Evolutionary conservation across 2,797 vertebrate genomes (phyloP).

Genomic region (Amniataba percoides): DNA sequence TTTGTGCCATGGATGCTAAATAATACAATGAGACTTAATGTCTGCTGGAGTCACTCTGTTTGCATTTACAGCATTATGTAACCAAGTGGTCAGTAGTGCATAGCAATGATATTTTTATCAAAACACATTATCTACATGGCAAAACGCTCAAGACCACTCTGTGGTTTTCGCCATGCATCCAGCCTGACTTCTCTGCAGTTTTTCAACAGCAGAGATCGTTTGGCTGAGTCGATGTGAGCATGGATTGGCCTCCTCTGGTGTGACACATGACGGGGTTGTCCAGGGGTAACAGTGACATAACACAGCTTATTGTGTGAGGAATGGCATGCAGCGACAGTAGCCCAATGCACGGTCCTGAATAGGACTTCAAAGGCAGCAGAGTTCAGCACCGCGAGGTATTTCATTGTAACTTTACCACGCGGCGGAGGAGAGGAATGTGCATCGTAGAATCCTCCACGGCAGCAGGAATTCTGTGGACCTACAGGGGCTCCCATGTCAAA

Average conservation of each 20-base stretch:
- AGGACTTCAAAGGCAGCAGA: constrained; percentile 56
- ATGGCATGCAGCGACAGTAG: constrained; percentile 64
- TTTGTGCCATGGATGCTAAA: constrained; percentile 10
- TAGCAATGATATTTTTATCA: constrained; percentile 27
- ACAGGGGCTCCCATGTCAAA: constrained; percentile 37
- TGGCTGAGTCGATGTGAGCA: constrained; percentile 18
- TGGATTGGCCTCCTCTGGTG: constrained; percentile 34
- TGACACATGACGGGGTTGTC: constrained; percentile 52
- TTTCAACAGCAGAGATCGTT: constrained; percentile 30
- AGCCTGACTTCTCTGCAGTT: constrained; percentile 14
- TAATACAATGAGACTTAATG: constrained; percentile 10
- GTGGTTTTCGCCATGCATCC: constrained; percentile 16
- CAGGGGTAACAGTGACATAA: constrained; percentile 68
- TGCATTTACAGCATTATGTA: constrained; percentile 42
- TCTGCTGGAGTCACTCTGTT: constrained; percentile 17
- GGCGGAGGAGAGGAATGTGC: constrained; percentile 55
- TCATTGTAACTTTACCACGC: constrained; percentile 58
- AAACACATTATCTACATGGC: constrained; percentile 35
- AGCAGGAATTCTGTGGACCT: constrained; percentile 54
- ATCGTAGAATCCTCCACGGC: constrained; percentile 51
- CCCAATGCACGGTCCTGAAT: constrained; percentile 35
- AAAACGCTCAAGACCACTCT: constrained; percentile 36
- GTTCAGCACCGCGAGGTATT: constrained; percentile 63
- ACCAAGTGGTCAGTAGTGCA: constrained; percentile 37
- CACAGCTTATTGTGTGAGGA: constrained; percentile 60